Percentiles rank a stretch among this genome's conserved stretches.
Evolutionary conservation across 2,113 vertebrate genomes (phyloP).

Genomic region (Girardinichthys multiradiatus): DNA sequence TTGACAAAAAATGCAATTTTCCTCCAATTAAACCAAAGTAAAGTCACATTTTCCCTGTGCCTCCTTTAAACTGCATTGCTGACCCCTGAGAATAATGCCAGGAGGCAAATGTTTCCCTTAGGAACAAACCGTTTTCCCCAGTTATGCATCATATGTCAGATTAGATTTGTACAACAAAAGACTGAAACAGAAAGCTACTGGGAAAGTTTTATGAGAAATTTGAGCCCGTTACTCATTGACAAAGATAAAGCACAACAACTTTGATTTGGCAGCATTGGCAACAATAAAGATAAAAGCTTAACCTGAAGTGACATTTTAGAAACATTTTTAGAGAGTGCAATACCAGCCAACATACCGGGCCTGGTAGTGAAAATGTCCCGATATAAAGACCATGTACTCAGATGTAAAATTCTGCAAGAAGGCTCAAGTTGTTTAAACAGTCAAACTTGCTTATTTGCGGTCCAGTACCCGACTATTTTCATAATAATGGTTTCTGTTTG

Average conservation of each 20-base stretch:
- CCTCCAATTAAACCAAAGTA: neutral
- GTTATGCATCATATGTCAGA: constrained; percentile 7
- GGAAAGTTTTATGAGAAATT: neutral
- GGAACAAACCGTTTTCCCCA: neutral
- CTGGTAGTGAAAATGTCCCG: neutral
- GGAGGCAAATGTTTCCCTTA: neutral
- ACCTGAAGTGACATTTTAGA: neutral
- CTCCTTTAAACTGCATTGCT: neutral
- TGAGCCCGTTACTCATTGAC: constrained; percentile 21
- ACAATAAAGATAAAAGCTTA: neutral
- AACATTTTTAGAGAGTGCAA: neutral
- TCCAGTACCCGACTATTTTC: too few relatives aligned
- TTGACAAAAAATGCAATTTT: neutral
- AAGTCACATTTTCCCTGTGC: neutral
- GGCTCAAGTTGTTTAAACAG: too few relatives aligned
- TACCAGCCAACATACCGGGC: neutral
- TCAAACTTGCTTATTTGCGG: too few relatives aligned
- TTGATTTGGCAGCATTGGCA: neutral
- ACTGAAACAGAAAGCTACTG: constrained; percentile 29
- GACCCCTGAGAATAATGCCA: neutral
- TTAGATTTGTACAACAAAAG: neutral
- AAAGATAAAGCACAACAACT: neutral
- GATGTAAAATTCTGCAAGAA: neutral
- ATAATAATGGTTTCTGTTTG: too few relatives aligned
- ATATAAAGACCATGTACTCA: neutral